Evolutionary conservation across 2,797 vertebrate genomes (phyloP), one percentile per base, ranked within the genome.

Genomic region (Pseudomugil tenellus): DNA sequence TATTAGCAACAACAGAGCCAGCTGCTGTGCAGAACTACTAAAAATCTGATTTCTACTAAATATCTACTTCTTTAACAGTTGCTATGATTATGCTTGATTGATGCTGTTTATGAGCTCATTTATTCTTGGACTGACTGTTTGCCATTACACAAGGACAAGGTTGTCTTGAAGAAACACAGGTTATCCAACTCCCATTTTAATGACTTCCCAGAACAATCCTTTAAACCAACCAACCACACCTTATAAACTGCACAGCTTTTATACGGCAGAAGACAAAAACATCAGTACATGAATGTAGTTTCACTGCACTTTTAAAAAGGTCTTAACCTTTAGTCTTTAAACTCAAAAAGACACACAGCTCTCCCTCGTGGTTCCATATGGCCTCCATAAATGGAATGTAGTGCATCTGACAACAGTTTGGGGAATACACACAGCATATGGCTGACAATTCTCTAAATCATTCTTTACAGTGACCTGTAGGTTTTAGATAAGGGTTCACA

Each of bases 181-280:
- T 81, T 65, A 63, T 21, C 12, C 49, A n/a, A 62, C 34, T 6
- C 54, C 9, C 19, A 59, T 32, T 84, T 72, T 58, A 67, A 76
- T 34, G 25, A 23, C 37, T 26, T 57, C 14, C 32, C 37, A 72
- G 23, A 61, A 65, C 17, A 58, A 26, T 53, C 37, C 12, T 61
- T 64, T 39, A 53, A 48, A 60, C 16, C 48, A 17, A 19, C 8
- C 4, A 61, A 19, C 43, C 41, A 48, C 65, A 73, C 21, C 14
- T 61, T 29, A 49, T 26, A 48, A 34, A 71, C 8, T 53, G 23
- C 37, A 12, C 14, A 57, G 16, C 28, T n/a, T 48, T 23, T 43
- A 29, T 23, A 51, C 16, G 32, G 29, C 17, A 14, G 51, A 25
- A 14, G 55, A 54, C 13, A 58, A 25, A n/a, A 29, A 26, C 26